These are phyloP conservation scores for Darevskia mixta DNA, from an alignment of 2,797 vertebrate species.

Conservation along the genomic window DNA sequence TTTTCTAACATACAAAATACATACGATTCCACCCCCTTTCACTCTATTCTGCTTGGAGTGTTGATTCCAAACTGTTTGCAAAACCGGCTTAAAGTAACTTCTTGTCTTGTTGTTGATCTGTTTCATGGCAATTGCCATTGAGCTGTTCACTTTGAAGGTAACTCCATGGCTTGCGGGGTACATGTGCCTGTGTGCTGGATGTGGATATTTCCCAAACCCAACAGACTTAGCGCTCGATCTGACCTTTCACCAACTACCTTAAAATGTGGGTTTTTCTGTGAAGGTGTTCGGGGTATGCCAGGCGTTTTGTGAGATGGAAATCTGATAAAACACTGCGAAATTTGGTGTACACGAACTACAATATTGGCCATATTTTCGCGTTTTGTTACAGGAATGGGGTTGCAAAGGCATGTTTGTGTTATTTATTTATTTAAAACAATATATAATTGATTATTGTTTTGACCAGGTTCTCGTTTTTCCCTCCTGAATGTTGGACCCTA, in stretches of 20 bases:
- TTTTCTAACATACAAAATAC: not conserved
- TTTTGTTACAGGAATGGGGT: not conserved
- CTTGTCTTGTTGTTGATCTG: not conserved
- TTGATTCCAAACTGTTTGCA: not conserved
- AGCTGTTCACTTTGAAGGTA: not conserved
- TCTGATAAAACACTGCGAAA: not conserved
- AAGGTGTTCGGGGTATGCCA: too few relatives aligned
- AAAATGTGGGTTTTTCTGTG: not conserved
- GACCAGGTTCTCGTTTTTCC: not conserved
- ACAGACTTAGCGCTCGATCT: too few relatives aligned
- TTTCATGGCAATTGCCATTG: too few relatives aligned
- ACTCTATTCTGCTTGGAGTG: not conserved
- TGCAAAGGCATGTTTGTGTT: not conserved
- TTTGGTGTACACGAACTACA: not conserved
- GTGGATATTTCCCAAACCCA: not conserved
- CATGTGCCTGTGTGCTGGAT: not conserved
- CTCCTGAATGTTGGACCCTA: not conserved
- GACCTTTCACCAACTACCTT: not conserved
- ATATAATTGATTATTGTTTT: slow-evolving; percentile 1
- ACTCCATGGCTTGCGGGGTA: not conserved
- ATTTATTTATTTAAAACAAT: not conserved
- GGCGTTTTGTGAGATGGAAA: not conserved
- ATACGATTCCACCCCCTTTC: not conserved
- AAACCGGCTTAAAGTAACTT: not conserved
- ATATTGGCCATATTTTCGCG: not conserved